A percentile compares a stretch with the other conserved stretches of the same genome.
Conservation (phyloP, 2,113 vertebrate species). For the Meles meles region DNA sequence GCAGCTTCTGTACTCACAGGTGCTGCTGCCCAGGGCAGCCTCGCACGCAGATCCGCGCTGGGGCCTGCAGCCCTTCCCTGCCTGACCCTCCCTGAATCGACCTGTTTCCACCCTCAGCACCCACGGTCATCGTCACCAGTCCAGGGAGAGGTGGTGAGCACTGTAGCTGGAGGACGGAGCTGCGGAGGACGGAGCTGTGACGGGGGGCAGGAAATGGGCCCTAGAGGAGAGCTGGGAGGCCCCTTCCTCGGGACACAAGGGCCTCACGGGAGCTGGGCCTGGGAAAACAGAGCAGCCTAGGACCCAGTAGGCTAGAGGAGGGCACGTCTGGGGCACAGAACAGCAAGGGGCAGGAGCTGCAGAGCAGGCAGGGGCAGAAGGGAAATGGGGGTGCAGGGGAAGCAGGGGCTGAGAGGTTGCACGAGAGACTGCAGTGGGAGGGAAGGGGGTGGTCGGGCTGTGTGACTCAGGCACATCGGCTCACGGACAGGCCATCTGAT, state of each 20-base stretch:
- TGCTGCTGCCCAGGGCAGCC: not conserved
- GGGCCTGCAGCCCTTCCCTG: not conserved
- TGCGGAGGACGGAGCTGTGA: not conserved
- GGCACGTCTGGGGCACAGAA: not conserved
- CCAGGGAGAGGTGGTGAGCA: not conserved
- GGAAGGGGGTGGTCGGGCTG: too few relatives aligned
- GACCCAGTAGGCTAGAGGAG: not conserved
- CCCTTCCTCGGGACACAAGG: not conserved
- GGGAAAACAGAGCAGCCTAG: not conserved
- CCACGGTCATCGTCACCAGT: accelerated
- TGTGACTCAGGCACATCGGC: not conserved
- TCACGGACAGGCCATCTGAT: not conserved
- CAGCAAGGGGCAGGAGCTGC: not conserved
- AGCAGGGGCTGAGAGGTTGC: not conserved
- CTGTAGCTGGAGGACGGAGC: accelerated
- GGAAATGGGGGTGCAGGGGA: not conserved
- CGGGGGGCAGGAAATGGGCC: accelerated
- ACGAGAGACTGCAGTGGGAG: not conserved
- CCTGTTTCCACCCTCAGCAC: not conserved
- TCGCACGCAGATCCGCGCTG: not conserved
- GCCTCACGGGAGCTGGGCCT: not conserved
- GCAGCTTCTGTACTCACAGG: not conserved
- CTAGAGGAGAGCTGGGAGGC: conserved; percentile 46
- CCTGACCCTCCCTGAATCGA: not conserved
- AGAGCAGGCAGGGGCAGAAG: not conserved